phyloP scores from a whole-genome alignment of 1,140 invertebrate species.

The Periplaneta americana region DNA sequence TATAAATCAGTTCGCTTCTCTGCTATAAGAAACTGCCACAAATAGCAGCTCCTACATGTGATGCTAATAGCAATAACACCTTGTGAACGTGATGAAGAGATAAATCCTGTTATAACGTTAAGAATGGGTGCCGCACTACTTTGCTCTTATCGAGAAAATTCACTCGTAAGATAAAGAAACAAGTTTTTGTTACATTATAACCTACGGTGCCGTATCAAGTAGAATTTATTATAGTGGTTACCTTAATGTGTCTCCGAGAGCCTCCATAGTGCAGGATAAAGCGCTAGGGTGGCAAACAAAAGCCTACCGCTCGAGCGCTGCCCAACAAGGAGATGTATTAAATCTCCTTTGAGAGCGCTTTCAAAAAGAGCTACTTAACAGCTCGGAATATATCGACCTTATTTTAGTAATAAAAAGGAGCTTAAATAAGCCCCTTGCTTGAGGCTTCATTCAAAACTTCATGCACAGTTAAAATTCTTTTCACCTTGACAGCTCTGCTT shows the following conservation, averaged over 20 bases:
- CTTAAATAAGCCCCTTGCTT: neutral
- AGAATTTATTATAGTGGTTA: neutral
- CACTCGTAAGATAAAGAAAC: neutral
- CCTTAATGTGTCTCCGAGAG: neutral
- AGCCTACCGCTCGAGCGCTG: neutral
- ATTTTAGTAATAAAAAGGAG: neutral
- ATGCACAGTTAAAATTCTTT: neutral
- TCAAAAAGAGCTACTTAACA: neutral
- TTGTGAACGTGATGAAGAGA: neutral
- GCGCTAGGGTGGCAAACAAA: neutral
- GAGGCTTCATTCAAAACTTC: neutral
- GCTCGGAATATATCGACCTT: neutral
- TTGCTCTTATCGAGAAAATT: neutral
- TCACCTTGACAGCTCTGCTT: neutral
- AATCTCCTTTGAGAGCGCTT: neutral
- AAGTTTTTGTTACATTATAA: neutral
- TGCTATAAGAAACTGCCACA: neutral
- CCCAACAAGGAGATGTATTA: neutral
- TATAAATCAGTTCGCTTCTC: neutral
- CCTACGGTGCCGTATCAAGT: neutral
- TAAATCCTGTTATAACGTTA: neutral
- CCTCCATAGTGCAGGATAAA: neutral
- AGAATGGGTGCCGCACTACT: too few species aligned
- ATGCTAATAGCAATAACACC: neutral
- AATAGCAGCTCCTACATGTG: neutral